These are phyloP conservation scores for Ditylenchus weischeri DNA, from an alignment of 2,888 invertebrate species.

Conservation along the genomic window DNA sequence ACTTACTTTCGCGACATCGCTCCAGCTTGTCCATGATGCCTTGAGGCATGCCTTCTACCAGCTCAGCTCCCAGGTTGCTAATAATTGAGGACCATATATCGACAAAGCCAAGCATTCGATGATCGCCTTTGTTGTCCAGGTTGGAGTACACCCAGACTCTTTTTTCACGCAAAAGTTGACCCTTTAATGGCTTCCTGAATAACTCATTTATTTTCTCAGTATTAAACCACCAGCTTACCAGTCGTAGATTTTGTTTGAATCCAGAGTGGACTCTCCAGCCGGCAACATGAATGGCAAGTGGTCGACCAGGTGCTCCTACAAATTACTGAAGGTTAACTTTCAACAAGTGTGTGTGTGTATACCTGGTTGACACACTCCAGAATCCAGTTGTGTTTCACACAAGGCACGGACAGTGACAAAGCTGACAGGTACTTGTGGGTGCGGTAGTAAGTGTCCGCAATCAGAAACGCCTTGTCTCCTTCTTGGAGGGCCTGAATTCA, in stretches of 20 bases:
- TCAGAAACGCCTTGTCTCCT: slow-evolving; percentile 36
- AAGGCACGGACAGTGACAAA: slow-evolving; percentile 69
- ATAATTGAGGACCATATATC: slow-evolving; percentile 56
- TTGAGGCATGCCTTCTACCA: slow-evolving; percentile 3
- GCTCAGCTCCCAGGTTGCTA: slow-evolving; percentile 45
- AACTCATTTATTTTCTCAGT: slow-evolving; percentile 11
- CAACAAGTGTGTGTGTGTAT: not conserved
- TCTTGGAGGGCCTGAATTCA: slow-evolving; percentile 12
- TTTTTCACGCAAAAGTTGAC: slow-evolving; percentile 41
- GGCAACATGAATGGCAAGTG: slow-evolving; percentile 41
- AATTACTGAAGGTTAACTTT: not conserved
- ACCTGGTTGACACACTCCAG: slow-evolving; percentile 66
- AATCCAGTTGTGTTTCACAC: slow-evolving; percentile 73
- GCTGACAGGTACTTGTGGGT: slow-evolving; percentile 75
- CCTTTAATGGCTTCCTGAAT: slow-evolving; percentile 41
- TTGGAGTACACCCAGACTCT: slow-evolving; percentile 44
- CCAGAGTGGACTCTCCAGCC: slow-evolving; percentile 47
- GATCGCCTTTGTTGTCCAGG: slow-evolving; percentile 4
- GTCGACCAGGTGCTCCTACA: slow-evolving; percentile 34
- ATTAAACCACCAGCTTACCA: slow-evolving; percentile 19
- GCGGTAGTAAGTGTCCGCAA: slow-evolving; percentile 72
- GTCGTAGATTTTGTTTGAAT: slow-evolving; percentile 28
- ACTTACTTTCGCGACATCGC: slow-evolving; percentile 19
- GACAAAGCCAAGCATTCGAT: slow-evolving; percentile 33
- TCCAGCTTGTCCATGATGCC: slow-evolving; percentile 21